Percentiles rank a stretch among this genome's conserved stretches.
Conservation (phyloP, 1,140 invertebrate species). For the Trypoxylus dichotomus region DNA sequence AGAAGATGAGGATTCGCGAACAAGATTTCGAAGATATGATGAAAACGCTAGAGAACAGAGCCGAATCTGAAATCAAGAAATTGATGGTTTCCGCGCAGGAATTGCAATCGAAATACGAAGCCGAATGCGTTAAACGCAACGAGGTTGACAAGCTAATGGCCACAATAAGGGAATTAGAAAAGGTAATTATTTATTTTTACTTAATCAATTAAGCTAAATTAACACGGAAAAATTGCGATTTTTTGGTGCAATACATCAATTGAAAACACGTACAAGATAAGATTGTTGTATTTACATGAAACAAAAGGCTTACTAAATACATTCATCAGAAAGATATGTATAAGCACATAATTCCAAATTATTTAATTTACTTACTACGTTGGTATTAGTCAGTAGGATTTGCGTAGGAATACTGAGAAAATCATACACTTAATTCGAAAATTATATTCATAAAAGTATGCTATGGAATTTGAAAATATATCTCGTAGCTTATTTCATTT, state of each 20-base stretch:
- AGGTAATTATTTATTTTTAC: slow-evolving; percentile 35
- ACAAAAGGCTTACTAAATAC: too few relatives aligned
- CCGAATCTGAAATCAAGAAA: slow-evolving; percentile 40
- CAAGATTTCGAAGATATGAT: slow-evolving; percentile 39
- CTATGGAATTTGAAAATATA: too few relatives aligned
- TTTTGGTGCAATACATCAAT: too few relatives aligned
- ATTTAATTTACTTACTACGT: neutral
- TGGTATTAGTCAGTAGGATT: neutral
- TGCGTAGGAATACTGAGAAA: neutral
- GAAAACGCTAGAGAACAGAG: slow-evolving; percentile 31
- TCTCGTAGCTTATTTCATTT: too few relatives aligned
- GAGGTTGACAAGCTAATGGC: slow-evolving; percentile 37
- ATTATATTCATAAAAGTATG: too few relatives aligned
- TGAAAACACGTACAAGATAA: too few relatives aligned
- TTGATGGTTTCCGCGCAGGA: slow-evolving; percentile 32
- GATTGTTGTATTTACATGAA: too few relatives aligned
- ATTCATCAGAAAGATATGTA: too few relatives aligned
- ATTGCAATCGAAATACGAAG: slow-evolving; percentile 36
- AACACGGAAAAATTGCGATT: too few relatives aligned
- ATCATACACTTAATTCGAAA: neutral
- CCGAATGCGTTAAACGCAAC: slow-evolving; percentile 41
- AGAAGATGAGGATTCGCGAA: slow-evolving; percentile 39
- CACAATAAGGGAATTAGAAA: slow-evolving; percentile 46
- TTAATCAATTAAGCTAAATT: too few relatives aligned
- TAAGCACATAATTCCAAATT: too few relatives aligned